Percentiles rank a stretch among this genome's conserved stretches.
Evolutionary conservation across 2,113 vertebrate genomes (phyloP).

Genomic region (Geococcyx californianus): DNA sequence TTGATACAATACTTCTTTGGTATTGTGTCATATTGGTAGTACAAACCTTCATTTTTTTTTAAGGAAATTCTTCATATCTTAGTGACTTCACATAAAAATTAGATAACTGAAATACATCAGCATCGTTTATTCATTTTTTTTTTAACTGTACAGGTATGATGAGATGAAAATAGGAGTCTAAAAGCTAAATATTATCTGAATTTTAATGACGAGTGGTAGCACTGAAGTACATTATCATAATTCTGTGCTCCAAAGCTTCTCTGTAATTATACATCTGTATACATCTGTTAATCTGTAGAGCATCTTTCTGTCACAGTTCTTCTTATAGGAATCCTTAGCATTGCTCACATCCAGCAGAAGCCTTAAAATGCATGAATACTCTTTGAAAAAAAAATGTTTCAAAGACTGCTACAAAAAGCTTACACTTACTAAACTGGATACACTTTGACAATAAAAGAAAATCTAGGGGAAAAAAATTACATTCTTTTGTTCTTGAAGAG

Average conservation of each 20-base stretch:
- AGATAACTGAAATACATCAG: background rate
- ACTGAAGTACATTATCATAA: background rate
- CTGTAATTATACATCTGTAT: background rate
- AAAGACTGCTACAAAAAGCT: background rate
- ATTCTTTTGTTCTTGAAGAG: background rate
- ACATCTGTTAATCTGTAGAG: background rate
- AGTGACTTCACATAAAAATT: background rate
- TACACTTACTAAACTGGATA: background rate
- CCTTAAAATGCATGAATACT: background rate
- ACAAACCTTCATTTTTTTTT: background rate
- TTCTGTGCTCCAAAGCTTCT: background rate
- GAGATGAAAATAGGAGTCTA: background rate
- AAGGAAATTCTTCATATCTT: background rate
- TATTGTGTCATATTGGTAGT: background rate
- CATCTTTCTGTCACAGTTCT: background rate
- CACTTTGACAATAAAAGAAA: background rate
- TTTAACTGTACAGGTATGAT: background rate
- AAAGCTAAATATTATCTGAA: background rate
- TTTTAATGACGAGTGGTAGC: background rate
- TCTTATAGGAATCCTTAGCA: background rate
- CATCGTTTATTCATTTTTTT: background rate
- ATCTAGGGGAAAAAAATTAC: fast-evolving
- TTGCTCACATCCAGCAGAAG: background rate
- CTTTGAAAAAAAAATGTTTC: background rate
- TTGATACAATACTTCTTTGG: background rate